These are phyloP conservation scores for Elmis aenea DNA, from an alignment of 2,888 invertebrate species.

Conservation along the genomic window DNA sequence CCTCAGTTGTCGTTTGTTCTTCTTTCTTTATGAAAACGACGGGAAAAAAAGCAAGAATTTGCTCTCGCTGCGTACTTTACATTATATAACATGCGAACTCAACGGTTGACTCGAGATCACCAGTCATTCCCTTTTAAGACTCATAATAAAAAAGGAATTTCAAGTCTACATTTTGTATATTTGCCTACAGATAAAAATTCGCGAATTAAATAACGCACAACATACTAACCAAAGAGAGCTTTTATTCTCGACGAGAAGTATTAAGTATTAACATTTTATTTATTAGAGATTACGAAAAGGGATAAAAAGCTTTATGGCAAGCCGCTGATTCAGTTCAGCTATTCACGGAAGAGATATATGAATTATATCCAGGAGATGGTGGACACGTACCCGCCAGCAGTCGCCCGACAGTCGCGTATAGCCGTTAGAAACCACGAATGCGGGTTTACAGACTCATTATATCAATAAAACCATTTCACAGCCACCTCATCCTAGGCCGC, in stretches of 20 bases:
- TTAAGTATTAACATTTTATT: too few species aligned
- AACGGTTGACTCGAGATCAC: too few species aligned
- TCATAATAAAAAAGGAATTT: too few species aligned
- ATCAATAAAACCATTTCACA: constrained; percentile 35
- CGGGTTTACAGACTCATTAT: constrained; percentile 28
- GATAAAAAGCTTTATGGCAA: constrained; percentile 6
- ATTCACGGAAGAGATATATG: constrained; percentile 14
- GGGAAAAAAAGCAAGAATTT: constrained; percentile 10
- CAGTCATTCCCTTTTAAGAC: too few species aligned
- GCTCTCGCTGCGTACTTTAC: background rate
- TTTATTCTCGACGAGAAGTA: too few species aligned
- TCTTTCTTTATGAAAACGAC: constrained; percentile 14
- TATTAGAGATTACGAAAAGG: constrained; percentile 5
- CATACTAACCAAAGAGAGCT: too few species aligned
- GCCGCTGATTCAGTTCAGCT: constrained; percentile 18
- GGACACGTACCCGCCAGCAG: constrained; percentile 25
- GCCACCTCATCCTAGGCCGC: constrained; percentile 28
- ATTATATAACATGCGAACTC: too few species aligned
- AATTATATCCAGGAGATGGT: constrained; percentile 13
- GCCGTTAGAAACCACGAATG: constrained; percentile 17
- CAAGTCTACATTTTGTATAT: too few species aligned
- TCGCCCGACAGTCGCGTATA: constrained; percentile 29
- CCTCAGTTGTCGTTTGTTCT: constrained; percentile 35
- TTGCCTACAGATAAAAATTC: too few species aligned
- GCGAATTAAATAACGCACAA: constrained; percentile 10